phyloP scores from a whole-genome alignment of 2,797 vertebrate genomes.

The Dallia pectoralis region DNA sequence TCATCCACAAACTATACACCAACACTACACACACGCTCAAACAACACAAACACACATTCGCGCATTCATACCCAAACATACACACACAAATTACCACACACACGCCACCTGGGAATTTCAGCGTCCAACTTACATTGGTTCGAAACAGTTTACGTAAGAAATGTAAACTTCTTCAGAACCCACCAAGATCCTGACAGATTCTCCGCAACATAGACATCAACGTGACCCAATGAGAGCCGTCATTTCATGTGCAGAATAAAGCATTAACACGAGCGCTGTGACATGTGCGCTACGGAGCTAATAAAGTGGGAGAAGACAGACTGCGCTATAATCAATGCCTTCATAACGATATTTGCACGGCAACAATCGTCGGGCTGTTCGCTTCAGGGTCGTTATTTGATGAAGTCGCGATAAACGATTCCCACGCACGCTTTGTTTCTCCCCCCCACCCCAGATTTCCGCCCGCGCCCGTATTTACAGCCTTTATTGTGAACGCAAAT shows the following conservation, averaged over 20 bases:
- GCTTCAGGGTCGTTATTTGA: conserved; percentile 12
- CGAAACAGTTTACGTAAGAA: neutral
- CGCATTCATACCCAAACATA: neutral
- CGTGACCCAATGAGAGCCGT: neutral
- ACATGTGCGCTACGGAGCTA: neutral
- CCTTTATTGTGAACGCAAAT: conserved; percentile 42
- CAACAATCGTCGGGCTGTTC: neutral
- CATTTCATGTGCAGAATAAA: conserved; percentile 1
- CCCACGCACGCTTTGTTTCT: conserved; percentile 16
- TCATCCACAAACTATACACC: neutral
- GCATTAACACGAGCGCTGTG: neutral
- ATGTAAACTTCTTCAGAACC: neutral
- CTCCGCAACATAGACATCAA: neutral
- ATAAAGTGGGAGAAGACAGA: neutral
- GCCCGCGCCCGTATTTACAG: conserved; percentile 17
- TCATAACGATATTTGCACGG: conserved; percentile 8
- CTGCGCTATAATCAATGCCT: neutral
- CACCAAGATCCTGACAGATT: neutral
- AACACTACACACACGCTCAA: neutral
- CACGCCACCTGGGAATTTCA: neutral
- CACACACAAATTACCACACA: neutral
- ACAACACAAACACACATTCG: neutral
- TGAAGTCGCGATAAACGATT: conserved; percentile 6
- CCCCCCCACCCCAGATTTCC: neutral
- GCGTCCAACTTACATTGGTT: neutral